These are phyloP conservation scores for Gallinago solitaria DNA, from an alignment of 2,797 vertebrate species.

Conservation along the genomic window DNA sequence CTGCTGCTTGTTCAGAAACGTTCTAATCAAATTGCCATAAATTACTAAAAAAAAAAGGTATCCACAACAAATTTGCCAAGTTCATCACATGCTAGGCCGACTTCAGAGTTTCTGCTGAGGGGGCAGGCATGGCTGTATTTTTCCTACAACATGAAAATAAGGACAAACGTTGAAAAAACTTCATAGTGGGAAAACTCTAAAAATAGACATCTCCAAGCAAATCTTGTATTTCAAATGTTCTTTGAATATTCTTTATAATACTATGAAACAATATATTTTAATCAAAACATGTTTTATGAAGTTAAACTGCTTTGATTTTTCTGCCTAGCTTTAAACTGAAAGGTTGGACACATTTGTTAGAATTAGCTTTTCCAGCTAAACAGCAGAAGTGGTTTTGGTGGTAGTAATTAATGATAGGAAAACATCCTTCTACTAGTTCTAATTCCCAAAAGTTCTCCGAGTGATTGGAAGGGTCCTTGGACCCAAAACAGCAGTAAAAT, in stretches of 20 bases:
- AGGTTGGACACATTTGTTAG: neutral
- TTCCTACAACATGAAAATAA: neutral
- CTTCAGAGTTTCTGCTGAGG: neutral
- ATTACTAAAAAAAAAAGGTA: neutral
- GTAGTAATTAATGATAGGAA: neutral
- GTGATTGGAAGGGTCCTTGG: neutral
- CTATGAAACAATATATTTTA: neutral
- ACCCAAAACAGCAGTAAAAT: neutral
- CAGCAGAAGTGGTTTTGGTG: neutral
- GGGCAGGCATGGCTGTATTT: neutral
- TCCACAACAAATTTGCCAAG: neutral
- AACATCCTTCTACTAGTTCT: neutral
- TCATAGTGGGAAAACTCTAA: neutral
- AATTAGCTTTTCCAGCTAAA: neutral
- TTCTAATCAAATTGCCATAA: constrained; percentile 21
- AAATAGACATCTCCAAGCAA: neutral
- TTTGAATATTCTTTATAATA: neutral
- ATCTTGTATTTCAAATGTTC: neutral
- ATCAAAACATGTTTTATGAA: neutral
- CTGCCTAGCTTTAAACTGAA: neutral
- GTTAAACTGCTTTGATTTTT: neutral
- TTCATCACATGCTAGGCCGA: neutral
- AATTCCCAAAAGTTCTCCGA: neutral
- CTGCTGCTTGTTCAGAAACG: constrained; percentile 40
- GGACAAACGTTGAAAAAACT: neutral